A percentile compares a stretch with the other conserved stretches of the same genome.
Conservation (phyloP, 2,797 vertebrate species). For the Glyptemys insculpta region DNA sequence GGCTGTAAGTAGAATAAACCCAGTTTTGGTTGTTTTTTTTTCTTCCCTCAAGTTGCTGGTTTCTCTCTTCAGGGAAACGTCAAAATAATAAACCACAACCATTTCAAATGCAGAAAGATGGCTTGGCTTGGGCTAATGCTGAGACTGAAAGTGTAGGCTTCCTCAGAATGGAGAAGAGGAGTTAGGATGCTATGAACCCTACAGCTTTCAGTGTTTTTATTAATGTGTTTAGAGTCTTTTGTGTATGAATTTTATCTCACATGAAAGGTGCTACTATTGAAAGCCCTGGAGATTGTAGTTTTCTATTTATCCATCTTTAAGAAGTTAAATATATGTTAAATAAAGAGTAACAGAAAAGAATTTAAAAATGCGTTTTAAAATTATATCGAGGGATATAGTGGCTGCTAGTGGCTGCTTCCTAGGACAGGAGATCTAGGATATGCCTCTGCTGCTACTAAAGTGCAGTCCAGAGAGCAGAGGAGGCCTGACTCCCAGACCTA, state of each 20-base stretch:
- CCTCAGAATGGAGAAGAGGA: background rate
- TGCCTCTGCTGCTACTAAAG: background rate
- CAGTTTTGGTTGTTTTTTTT: background rate
- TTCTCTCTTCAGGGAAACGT: background rate
- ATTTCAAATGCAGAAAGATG: background rate
- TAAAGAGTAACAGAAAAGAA: background rate
- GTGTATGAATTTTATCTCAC: background rate
- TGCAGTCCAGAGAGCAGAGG: background rate
- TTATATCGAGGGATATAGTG: background rate
- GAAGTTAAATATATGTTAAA: background rate
- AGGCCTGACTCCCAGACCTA: background rate
- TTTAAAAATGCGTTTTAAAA: background rate
- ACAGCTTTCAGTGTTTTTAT: background rate
- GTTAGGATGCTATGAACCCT: background rate
- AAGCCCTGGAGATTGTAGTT: background rate
- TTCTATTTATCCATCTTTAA: background rate
- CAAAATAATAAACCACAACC: background rate
- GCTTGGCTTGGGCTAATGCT: background rate
- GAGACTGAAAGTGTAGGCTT: background rate
- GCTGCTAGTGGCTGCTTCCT: too few relatives aligned
- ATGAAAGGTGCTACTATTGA: background rate
- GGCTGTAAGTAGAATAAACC: background rate
- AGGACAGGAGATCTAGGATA: background rate
- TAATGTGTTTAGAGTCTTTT: background rate
- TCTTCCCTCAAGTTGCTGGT: background rate